Evolutionary conservation across 23 tunicate species (phyloP).

Genomic region (Corella eumyota): DNA sequence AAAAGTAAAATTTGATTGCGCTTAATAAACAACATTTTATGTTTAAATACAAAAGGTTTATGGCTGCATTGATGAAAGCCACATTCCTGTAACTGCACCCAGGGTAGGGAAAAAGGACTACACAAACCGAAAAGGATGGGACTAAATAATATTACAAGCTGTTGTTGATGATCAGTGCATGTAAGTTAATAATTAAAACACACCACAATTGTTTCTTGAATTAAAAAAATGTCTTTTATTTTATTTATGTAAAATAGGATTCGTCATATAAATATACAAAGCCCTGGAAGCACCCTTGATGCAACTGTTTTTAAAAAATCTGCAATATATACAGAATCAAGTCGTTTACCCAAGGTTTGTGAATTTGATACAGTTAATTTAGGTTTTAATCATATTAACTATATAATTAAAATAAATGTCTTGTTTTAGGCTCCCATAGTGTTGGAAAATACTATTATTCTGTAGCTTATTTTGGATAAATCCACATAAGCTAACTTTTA

Average conservation of each 20-base stretch:
- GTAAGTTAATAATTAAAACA: slow-evolving; percentile 5
- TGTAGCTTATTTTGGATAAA: too few relatives aligned
- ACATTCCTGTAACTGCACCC: slow-evolving; percentile 21
- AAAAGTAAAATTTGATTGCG: too few relatives aligned
- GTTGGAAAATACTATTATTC: not conserved
- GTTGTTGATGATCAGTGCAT: slow-evolving; percentile 22
- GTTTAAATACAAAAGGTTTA: too few relatives aligned
- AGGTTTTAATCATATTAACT: too few relatives aligned
- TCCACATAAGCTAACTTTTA: too few relatives aligned
- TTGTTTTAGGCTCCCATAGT: slow-evolving; percentile 5
- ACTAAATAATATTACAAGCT: slow-evolving; percentile 19
- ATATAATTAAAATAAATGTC: not conserved
- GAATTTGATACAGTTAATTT: too few relatives aligned
- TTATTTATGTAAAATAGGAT: not conserved
- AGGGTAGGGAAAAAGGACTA: slow-evolving; percentile 11
- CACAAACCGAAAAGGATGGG: slow-evolving; percentile 8
- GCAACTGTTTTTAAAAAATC: slow-evolving; percentile 17
- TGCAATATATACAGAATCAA: slow-evolving; percentile 4
- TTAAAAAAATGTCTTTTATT: not conserved
- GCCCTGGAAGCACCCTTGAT: slow-evolving; percentile 22
- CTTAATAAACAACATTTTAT: too few relatives aligned
- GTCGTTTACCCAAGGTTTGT: slow-evolving; percentile 2
- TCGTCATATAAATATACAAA: slow-evolving; percentile 1
- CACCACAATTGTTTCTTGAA: not conserved
- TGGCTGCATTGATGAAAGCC: slow-evolving; percentile 23